Evolutionary conservation across 1,140 invertebrate species (phyloP), one percentile per base, ranked within the genome.

Genomic region (Dendrolimus punctatus): DNA sequence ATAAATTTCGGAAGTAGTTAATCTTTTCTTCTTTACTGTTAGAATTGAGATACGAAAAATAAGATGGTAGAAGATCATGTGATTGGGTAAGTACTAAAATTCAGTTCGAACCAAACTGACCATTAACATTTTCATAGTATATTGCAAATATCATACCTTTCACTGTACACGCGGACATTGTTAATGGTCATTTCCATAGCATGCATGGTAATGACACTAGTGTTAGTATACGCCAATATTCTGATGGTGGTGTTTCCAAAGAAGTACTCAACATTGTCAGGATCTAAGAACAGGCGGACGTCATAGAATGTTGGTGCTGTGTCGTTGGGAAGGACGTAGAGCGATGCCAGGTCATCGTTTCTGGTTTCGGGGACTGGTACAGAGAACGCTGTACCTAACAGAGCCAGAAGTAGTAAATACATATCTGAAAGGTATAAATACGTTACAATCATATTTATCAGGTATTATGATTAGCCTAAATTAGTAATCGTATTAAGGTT

Each of bases 301-400:
- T 92, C 89, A 69, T 94, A 94, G 65, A 90, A 88, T 8, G 89
- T 67, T 0, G 93, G 93, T 9, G 77, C 62, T 0, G 91, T 88
- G 40, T 87, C 68, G 4, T 63, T 73, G 0, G 93, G 91, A 5
- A 95, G 85, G 2, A 91, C 87, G 56, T 91, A 88, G 6, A 51
- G 55, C 5, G 66, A 64, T 1, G 40, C 46, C 39, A 71, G 47
- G 5, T 59, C 60, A 38, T 53, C 46, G 39, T 67, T 67, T n/a
- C 49, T 54, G 9, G 51, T 37, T 64, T 49, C 52, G 60, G 37
- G 7, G 52, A 74, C 3, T 4, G 78, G 73, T 4, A 67, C 41
- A 9, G 60, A 55, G 2, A 62, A 46, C 4, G 58, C 73, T 10
- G 64, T 55, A 38, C 71, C 77, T 55, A 83, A 8, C 4, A 83